Evolutionary conservation across 2,113 vertebrate species (phyloP), one percentile per base, ranked within the genome.

Genomic region (Oncorhynchus masou): DNA sequence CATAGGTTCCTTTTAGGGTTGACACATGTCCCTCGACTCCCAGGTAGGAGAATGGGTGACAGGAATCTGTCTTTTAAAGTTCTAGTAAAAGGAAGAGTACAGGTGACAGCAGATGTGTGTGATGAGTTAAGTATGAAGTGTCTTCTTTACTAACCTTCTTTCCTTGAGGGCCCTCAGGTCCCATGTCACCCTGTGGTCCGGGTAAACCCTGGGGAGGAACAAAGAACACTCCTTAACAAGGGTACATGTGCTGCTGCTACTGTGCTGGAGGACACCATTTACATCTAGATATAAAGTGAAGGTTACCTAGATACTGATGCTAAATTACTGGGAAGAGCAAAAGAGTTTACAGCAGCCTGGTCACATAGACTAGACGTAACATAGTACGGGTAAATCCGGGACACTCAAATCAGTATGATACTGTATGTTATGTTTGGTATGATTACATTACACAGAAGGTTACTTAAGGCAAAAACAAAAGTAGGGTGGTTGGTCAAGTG

Each of bases 181-280:
- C 96, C n/a, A 88, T 86, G 83, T 97, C 96, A 83, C 96, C 96
- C 22, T 91, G 86, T 74, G 94, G 92, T 81, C 96, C 96, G 82
- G 94, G 94, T 64, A 93, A 85, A 66, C 96, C 96, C 96, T 97
- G 76, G 79, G 74, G 66, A 88, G 79, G 87, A 70, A 90, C 7
- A 84, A 83, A 22, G 81, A 13, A 78, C n/a, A 69, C 1, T 1
- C 8, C 70, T 79, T 67, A 45, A 76, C 79, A 60, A 34, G 5
- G 15, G 73, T 15, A 25, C 27, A 27, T 45, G 69, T 70, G 31
- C 31, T 34, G 31, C 73, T 70, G 13, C 19, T 11, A 45, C 9
- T 73, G 24, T 66, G 69, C 57, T 71, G 27, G 59, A 73, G 57
- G 54, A 20, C 24, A 16, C 12, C 12, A 68, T 19, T 29, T 16